A percentile compares a stretch with the other conserved stretches of the same genome.
Evolutionary conservation across 1,140 invertebrate species (phyloP).

Genomic region (Tetranychus urticae): DNA sequence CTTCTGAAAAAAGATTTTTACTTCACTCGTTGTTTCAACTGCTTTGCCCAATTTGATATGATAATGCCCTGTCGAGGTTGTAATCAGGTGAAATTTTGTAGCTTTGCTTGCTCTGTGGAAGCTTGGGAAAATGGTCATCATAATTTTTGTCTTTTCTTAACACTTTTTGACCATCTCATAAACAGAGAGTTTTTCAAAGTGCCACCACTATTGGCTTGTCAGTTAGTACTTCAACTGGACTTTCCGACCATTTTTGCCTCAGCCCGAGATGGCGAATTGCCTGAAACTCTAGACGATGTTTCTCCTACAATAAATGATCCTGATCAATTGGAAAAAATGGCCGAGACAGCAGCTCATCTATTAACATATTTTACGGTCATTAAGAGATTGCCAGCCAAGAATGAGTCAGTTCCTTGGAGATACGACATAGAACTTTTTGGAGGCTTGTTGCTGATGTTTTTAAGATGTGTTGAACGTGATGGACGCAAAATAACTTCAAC

Average conservation of each 20-base stretch:
- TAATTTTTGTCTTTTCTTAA: neutral
- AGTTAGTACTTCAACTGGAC: neutral
- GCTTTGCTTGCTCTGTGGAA: neutral
- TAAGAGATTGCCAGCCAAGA: neutral
- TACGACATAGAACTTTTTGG: neutral
- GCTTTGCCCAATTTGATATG: neutral
- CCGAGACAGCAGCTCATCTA: neutral
- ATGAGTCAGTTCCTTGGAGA: neutral
- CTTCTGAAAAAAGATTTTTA: neutral
- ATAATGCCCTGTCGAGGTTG: neutral
- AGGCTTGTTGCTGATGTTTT: neutral
- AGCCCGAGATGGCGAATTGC: neutral
- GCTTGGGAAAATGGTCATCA: neutral
- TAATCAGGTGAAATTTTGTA: neutral
- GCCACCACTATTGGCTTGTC: neutral
- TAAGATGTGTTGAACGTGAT: neutral
- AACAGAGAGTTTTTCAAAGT: neutral
- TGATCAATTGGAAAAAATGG: neutral
- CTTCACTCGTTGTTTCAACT: neutral
- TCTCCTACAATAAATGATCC: neutral
- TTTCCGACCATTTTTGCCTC: neutral
- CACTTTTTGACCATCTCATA: neutral
- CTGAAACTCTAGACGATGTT: neutral
- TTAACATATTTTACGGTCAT: neutral
- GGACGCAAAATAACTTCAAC: neutral